phyloP scores from a whole-genome alignment of 2,888 invertebrate species.

The Holacanthella duospinosa region DNA sequence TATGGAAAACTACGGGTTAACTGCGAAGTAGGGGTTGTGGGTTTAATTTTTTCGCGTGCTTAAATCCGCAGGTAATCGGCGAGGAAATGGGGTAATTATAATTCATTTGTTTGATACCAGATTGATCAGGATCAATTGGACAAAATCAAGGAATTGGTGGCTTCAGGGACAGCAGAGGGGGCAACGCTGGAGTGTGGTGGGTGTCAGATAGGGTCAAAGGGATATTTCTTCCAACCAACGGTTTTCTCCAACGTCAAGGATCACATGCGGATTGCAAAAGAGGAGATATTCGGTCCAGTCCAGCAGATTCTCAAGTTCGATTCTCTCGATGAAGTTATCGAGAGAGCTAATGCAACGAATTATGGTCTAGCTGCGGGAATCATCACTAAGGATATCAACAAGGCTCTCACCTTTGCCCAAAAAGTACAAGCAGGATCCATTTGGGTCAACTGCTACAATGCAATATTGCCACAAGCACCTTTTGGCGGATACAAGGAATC shows the following conservation, averaged over 20 bases:
- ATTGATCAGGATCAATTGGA: conserved; percentile 62
- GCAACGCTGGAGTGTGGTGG: conserved; percentile 71
- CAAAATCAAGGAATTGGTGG: conserved; percentile 63
- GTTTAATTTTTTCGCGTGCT: too few relatives aligned
- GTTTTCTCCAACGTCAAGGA: conserved; percentile 44
- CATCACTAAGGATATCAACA: conserved; percentile 66
- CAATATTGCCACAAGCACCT: conserved; percentile 63
- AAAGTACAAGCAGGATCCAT: conserved; percentile 67
- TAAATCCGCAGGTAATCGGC: too few relatives aligned
- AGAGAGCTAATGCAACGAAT: conserved; percentile 64
- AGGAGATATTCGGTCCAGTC: conserved; percentile 76
- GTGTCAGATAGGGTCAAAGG: conserved; percentile 53
- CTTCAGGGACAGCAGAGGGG: conserved; percentile 65
- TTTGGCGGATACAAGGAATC: conserved; percentile 83
- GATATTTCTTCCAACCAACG: conserved; percentile 54
- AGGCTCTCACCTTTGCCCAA: conserved; percentile 61
- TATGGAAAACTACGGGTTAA: too few relatives aligned
- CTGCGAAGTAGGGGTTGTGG: too few relatives aligned
- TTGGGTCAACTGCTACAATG: conserved; percentile 70
- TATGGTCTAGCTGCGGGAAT: conserved; percentile 77
- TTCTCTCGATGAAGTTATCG: conserved; percentile 62
- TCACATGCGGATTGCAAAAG: conserved; percentile 44
- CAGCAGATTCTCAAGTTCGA: conserved; percentile 75
- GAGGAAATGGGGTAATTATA: too few relatives aligned
- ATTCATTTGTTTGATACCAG: conserved; percentile 42